Percentiles rank a stretch among this genome's conserved stretches.
phyloP scores from a whole-genome alignment of 2,888 invertebrate genomes.

The Hermaeophaga mercurialis region DNA sequence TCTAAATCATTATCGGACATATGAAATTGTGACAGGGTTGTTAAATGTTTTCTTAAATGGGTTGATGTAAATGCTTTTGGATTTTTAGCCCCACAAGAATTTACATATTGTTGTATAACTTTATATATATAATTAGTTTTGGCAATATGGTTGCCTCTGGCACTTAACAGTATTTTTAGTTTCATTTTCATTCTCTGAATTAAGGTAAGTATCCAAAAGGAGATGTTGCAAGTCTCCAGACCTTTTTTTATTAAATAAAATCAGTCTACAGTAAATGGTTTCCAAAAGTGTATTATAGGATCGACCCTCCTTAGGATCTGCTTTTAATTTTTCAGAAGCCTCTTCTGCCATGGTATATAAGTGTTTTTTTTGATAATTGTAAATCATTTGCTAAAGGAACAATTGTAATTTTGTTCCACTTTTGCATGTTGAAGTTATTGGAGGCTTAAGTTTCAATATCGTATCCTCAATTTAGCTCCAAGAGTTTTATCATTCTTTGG shows the following conservation, averaged over 20 bases:
- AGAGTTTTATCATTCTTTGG: constrained; percentile 30
- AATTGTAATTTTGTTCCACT: constrained; percentile 33
- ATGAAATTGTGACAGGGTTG: too few relatives aligned
- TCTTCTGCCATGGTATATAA: constrained; percentile 4
- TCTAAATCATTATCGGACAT: too few relatives aligned
- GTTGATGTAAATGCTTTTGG: too few relatives aligned
- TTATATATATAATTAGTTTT: too few relatives aligned
- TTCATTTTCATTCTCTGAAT: not conserved
- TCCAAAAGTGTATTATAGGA: constrained; percentile 17
- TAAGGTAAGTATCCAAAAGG: not conserved
- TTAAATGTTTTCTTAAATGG: too few relatives aligned
- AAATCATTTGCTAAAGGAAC: constrained; percentile 24
- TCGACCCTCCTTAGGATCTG: constrained; percentile 9
- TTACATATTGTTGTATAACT: too few relatives aligned
- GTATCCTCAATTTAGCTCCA: constrained; percentile 23
- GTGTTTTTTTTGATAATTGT: constrained; percentile 11
- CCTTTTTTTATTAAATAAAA: constrained; percentile 1
- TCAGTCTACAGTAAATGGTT: constrained; percentile 4
- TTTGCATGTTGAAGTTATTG: constrained; percentile 31
- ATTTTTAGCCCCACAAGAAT: too few relatives aligned
- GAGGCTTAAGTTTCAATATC: constrained; percentile 24
- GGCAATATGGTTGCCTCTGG: too few relatives aligned
- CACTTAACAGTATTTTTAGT: too few relatives aligned
- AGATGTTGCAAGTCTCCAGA: constrained; percentile 2
- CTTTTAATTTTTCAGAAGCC: constrained; percentile 15